Base-by-base conservation (phyloP, 1,140 invertebrate species). In the Holotrichia oblita region DNA sequence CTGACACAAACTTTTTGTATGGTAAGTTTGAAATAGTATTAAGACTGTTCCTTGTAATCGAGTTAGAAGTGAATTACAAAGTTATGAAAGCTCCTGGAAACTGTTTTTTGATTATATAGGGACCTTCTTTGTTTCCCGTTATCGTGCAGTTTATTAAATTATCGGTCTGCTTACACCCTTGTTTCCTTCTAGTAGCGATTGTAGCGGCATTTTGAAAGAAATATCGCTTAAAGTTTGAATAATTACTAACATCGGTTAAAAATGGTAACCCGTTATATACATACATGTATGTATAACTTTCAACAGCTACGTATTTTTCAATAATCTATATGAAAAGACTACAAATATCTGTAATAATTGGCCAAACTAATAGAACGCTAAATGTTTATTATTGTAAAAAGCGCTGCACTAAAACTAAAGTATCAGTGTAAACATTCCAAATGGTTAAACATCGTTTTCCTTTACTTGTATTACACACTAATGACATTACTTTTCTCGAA, bases 11-110 rank as follows among this genome's bases (percentile, higher is more conserved):
- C 73, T 74, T 74, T 40, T 74, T 41, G n/a, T 41, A 40, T 44
- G 34, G 73, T 44, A 74, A 74, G n/a, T 74, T 74, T 20, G 34
- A 42, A 74, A 74, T 74, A 34, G 40, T 44, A 44, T 74, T 74
- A 74, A 74, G 73, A 9, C 34, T 41, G 12, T 42, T 20, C 34
- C 8, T 44, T 74, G 73, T 74, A 74, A 74, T 74, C 34, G 34
- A 74, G 34, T 74, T 74, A 74, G 41, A 74, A 74, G 40, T 74
- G 17, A 74, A 40, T 74, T 74, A 44, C 73, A 44, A 74, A 41
- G 73, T 74, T 74, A 44, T 74, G 73, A 74, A 44, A 74, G 40
- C 40, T 74, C 41, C 14, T 12, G 34, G 41, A 74, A 74, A 74
- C 20, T 7, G 73, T 34, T n/a, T 74, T 74, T 74, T 74, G 73